Base-by-base conservation (phyloP, 2,113 vertebrate genomes). In the Chaetodon auriga region DNA sequence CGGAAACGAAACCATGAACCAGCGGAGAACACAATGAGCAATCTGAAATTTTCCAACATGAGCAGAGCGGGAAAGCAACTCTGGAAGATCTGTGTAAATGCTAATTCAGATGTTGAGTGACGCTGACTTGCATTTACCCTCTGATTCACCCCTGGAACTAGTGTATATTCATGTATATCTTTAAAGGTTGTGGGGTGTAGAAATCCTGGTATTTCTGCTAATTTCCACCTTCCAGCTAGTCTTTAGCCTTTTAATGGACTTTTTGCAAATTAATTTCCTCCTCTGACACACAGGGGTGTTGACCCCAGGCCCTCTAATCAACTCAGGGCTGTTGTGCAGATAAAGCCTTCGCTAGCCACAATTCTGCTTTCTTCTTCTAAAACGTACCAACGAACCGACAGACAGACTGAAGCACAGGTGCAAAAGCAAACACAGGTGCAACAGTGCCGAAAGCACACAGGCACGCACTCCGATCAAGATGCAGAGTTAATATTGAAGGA, bases 231-330 rank as follows among this genome's bases (percentile, higher is more conserved):
- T 43, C 30, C 30, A 53, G 15, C 65, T 88, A 65, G n/a, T 61
- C 55, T 86, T 87, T 80, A 60, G 61, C 84, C 71, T 84, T 89
- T 87, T 66, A 87, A 84, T 90, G 66, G 81, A 86, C 82, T 71
- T 83, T 68, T 48, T 0, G 64, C 43, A 68, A 89, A 90, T 90
- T 41, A 71, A 79, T 66, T 71, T 68, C 18, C 48, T 64, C 58
- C 54, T 66, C 14, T n/a, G 57, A 81, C 69, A 64, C 69, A 36
- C 25, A 5, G 16, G 60, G 66, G 62, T 38, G 46, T 66, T 82
- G 71, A 90, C 61, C 80, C 76, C n/a, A 3, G 35, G 64, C 61
- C 70, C 58, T 76, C 13, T 46, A 71, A 61, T 90, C 78, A 68
- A 69, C 70, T 75, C 38, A 21, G 62, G 16, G 65, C 51, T 23